Evolutionary conservation across 35 echinoderm and acorn worm genomes (phyloP).

Genomic region (Hemicentrotus pulcherrimus): DNA sequence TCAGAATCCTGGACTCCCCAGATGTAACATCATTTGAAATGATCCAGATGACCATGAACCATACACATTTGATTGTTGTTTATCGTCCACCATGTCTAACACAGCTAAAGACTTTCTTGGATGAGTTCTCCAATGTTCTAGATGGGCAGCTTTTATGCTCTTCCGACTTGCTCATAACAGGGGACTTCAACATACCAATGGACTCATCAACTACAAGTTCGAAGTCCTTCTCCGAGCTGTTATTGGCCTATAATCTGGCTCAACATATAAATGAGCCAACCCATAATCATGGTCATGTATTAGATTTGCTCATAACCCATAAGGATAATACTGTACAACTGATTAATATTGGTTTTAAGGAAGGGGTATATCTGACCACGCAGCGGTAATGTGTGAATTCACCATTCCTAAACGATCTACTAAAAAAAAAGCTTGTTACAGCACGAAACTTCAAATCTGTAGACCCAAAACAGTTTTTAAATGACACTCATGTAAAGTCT

Average conservation of each 20-base stretch:
- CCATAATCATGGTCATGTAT: no score
- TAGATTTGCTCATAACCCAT: no score
- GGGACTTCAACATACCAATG: not conserved
- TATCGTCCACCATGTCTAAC: not conserved
- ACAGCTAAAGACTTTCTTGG: not conserved
- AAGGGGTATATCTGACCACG: not conserved
- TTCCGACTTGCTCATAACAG: not conserved
- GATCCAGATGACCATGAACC: not conserved
- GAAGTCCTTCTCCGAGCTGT: not conserved
- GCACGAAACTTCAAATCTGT: not conserved
- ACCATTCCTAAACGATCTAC: not conserved
- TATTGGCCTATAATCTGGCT: not conserved
- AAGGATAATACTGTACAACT: constrained; percentile 11
- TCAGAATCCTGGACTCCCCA: not conserved
- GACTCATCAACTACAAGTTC: not conserved
- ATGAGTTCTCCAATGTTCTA: not conserved
- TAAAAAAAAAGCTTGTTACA: not conserved
- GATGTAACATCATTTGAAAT: not conserved
- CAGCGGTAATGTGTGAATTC: not conserved
- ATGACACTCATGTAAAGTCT: not conserved
- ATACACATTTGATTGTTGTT: not conserved
- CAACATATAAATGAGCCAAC: not conserved
- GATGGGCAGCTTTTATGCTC: not conserved
- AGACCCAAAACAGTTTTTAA: not conserved
- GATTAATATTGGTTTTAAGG: not conserved